phyloP scores from a whole-genome alignment of 2,113 vertebrate genomes.

The Serilophus lunatus region DNA sequence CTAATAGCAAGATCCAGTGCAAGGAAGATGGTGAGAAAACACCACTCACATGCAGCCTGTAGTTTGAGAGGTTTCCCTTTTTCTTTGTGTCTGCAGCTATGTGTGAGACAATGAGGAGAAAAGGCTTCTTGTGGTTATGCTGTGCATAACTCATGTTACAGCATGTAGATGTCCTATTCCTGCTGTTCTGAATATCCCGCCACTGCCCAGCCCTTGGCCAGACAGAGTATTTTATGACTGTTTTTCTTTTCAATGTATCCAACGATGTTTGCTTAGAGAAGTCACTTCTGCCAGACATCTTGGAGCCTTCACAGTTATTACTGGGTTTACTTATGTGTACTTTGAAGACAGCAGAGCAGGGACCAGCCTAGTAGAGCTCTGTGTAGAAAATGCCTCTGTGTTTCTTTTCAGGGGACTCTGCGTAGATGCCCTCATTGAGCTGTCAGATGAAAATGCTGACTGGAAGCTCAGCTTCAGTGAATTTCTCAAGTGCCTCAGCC shows the following conservation, averaged over 20 bases:
- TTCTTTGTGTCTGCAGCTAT: neutral
- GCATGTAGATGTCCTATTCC: neutral
- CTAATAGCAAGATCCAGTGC: neutral
- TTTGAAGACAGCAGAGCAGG: neutral
- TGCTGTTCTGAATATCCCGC: neutral
- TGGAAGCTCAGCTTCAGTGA: constrained; percentile 98
- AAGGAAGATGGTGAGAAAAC: neutral
- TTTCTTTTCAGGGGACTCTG: constrained; percentile 90
- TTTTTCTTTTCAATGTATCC: neutral
- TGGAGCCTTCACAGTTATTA: neutral
- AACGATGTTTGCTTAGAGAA: neutral
- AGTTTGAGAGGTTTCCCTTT: neutral
- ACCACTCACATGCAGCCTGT: neutral
- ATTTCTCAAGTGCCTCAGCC: constrained; percentile 96
- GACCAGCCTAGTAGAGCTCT: neutral
- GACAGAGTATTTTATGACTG: neutral
- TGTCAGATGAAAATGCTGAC: constrained; percentile 97
- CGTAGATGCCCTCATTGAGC: constrained; percentile 95
- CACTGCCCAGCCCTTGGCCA: neutral
- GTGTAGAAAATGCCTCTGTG: neutral
- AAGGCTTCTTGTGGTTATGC: neutral
- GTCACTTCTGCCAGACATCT: neutral
- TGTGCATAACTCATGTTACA: neutral
- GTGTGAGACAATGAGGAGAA: neutral
- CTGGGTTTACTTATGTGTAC: neutral